Base-by-base conservation (phyloP, 1,140 invertebrate genomes). In the Episyrphus balteatus region DNA sequence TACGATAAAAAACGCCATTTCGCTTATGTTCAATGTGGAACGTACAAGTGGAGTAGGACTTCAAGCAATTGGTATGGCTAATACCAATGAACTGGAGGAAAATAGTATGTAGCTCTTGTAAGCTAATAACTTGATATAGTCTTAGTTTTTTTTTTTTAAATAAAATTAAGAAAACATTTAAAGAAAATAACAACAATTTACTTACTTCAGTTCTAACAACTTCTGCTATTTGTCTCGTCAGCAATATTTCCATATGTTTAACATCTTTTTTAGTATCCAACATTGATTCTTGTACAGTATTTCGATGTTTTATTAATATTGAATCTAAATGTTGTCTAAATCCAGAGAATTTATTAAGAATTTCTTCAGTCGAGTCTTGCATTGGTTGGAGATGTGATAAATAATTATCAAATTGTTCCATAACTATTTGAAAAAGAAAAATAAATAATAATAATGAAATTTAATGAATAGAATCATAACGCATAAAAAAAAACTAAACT, bases 331-430 rank as follows among this genome's bases (percentile, higher is more conserved):
- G 40, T 32, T 66, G 58, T 31, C 57, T 63, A 9, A 66, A 51
- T 14, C 55, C 43, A 15, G 47, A 48, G 17, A 66, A 49, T 43
- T 64, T 59, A 31, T 52, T 58, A 31, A 55, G 51, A 17, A 67
- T 43, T 41, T 68, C 61, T 17, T 67, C 59, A 13, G 52, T 52
- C 37, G 55, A 57, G 14, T 49, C 53, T 13, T 65, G 58, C n/a
- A 61, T 54, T 32, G 67, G 65, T 13, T 62, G 59, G 48, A 68
- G 54, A 36, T 66, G 58, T 42, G 59, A 55, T 32, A 66, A 57
- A 49, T 77, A 73, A 40, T 52, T 56, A 49, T 75, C 73, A 17
- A 78, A 64, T 39, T 73, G 66, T 30, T 70, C 59, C 48, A 72
- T 61, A 55, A 77, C 75, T 78, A 49, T 3, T 50, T n/a, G 36